These are phyloP conservation scores for Halictus rubicundus DNA, from an alignment of 1,140 invertebrate species.

Conservation along the genomic window DNA sequence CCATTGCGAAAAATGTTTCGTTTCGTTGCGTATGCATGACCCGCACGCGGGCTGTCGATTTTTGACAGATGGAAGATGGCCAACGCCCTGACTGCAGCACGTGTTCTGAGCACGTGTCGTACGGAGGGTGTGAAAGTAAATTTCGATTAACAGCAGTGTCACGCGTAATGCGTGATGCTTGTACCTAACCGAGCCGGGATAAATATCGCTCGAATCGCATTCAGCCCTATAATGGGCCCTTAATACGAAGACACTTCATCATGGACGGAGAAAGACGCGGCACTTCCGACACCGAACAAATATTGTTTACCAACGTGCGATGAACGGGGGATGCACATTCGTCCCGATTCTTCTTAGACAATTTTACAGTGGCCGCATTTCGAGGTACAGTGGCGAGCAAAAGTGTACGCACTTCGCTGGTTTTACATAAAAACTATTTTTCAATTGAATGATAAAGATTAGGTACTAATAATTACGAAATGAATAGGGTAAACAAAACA, in stretches of 20 bases:
- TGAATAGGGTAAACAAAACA: too few relatives aligned
- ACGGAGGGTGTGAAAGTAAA: constrained; percentile 63
- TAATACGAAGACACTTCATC: not conserved
- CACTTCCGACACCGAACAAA: not conserved
- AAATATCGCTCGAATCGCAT: constrained; percentile 46
- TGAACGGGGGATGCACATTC: constrained; percentile 1
- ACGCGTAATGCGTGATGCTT: constrained; percentile 57
- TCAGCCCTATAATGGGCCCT: not conserved
- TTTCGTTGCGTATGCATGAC: constrained; percentile 54
- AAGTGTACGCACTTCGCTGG: too few relatives aligned
- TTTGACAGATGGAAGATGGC: constrained; percentile 66
- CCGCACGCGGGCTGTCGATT: constrained; percentile 61
- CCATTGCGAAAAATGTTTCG: constrained; percentile 33
- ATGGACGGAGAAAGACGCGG: not conserved
- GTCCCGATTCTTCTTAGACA: constrained; percentile 17
- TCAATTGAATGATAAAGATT: too few relatives aligned
- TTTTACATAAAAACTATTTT: too few relatives aligned
- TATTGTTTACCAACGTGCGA: not conserved
- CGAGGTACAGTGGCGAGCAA: too few relatives aligned
- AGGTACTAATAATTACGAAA: too few relatives aligned
- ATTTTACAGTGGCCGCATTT: too few relatives aligned
- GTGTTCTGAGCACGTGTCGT: constrained; percentile 50
- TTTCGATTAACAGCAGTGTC: constrained; percentile 64
- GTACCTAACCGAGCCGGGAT: constrained; percentile 26
- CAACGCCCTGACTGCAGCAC: constrained; percentile 49